These are phyloP conservation scores for Coleophora flavipennella DNA, from an alignment of 2,888 invertebrate species.

Conservation along the genomic window DNA sequence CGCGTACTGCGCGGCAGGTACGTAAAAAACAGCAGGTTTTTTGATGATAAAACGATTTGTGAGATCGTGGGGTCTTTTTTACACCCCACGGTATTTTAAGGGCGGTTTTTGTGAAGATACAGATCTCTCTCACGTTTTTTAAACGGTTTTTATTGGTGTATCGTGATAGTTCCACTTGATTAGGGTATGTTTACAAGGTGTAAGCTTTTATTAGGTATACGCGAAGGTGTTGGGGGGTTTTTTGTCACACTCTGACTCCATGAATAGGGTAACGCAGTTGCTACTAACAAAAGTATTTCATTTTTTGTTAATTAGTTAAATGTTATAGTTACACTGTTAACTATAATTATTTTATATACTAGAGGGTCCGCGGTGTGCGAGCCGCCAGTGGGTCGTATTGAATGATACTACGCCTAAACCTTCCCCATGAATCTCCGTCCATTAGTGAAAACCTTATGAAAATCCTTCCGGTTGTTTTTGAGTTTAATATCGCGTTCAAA, in stretches of 20 bases:
- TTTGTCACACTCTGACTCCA: constrained; percentile 11
- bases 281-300: no score
- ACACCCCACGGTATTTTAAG: constrained; percentile 25
- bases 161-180: constrained; percentile 49
- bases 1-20: constrained; percentile 35
- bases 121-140: constrained; percentile 67
- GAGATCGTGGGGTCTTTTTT: constrained; percentile 43
- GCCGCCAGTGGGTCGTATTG: no score
- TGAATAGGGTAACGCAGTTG: constrained; percentile 9
- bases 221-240: not conserved
- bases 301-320: no score
- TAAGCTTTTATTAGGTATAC: constrained; percentile 24
- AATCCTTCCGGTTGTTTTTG: no score
- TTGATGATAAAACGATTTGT: constrained; percentile 40
- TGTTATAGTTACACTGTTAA: no score
- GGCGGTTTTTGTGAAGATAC: constrained; percentile 51
- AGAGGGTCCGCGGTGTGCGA: no score
- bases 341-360: no score
- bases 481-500: no score
- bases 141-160: constrained; percentile 38
- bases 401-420: no score
- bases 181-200: constrained; percentile 55
- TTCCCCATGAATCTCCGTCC: no score
- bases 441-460: no score
- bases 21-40: constrained; percentile 53